Base-by-base conservation (phyloP, 2,888 invertebrate species). In the Stenodera caucasica region DNA sequence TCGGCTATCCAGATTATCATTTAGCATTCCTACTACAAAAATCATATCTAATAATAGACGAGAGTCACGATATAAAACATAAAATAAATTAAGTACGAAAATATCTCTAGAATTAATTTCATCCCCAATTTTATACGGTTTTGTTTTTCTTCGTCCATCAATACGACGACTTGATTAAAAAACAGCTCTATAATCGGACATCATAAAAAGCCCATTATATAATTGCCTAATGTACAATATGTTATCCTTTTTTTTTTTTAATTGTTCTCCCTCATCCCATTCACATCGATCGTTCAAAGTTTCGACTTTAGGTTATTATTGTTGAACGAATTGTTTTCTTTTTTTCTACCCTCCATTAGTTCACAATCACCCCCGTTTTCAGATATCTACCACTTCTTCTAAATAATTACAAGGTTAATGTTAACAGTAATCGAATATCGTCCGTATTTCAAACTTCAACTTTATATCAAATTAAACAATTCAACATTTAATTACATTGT, bases 31-130 rank as follows among this genome's bases (percentile, higher is more conserved):
- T n/a, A n/a, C n/a, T n/a, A n/a, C n/a, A n/a, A n/a, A 18, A 35
- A 35, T 35, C 6, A 14, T 40, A 2, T 40, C 2, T 15, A 37
- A 33, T 62, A 68, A 68, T 67, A 65, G 68, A 64, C 35, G 54
- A 60, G 53, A 62, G 66, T 67, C 70, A 70, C 68, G 68, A 66
- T 55, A 68, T 53, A 58, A 61, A 33, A 33, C n/a, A n/a, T n/a
- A n/a, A n/a, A n/a, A n/a, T n/a, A n/a, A n/a, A n/a, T n/a, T n/a
- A n/a, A n/a, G n/a, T n/a, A n/a, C n/a, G n/a, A n/a, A n/a, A n/a
- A n/a, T n/a, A n/a, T n/a, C n/a, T n/a, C n/a, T n/a, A n/a, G n/a
- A n/a, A n/a, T n/a, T n/a, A n/a, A n/a, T n/a, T n/a, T n/a, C n/a
- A n/a, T n/a, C n/a, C n/a, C n/a, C n/a, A n/a, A n/a, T n/a, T n/a